Conservation (phyloP, 23 tunicate genomes). For the Ciona savignyi region DNA sequence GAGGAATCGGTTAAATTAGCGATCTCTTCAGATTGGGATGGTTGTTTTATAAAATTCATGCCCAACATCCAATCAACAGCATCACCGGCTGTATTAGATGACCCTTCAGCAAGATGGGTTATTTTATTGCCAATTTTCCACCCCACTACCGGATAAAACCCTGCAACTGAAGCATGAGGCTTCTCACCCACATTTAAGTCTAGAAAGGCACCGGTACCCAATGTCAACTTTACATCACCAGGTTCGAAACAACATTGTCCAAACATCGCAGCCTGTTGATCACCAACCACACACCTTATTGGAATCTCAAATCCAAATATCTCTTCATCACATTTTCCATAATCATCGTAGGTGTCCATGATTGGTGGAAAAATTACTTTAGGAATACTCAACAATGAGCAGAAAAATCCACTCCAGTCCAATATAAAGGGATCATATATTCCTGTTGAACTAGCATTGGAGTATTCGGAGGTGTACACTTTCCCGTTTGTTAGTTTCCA, state of each 20-base stretch:
- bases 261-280: slow-evolving; percentile 95
- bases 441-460: slow-evolving; percentile 81
- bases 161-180: slow-evolving; percentile 88
- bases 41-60: slow-evolving; percentile 34
- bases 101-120: slow-evolving; percentile 82
- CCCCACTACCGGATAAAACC: slow-evolving; percentile 88
- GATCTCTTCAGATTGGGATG: slow-evolving; percentile 37
- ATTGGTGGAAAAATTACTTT: slow-evolving; percentile 58
- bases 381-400: slow-evolving; percentile 55
- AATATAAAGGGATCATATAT: slow-evolving; percentile 76
- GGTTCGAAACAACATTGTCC: slow-evolving; percentile 78
- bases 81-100: slow-evolving; percentile 66
- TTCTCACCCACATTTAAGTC: slow-evolving; percentile 70
- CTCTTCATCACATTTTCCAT: slow-evolving; percentile 60
- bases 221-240: slow-evolving; percentile 87
- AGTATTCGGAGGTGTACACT: slow-evolving; percentile 70
- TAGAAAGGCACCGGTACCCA: slow-evolving; percentile 95
- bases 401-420: slow-evolving; percentile 71
- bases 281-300: slow-evolving; percentile 71
- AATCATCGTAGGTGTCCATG: slow-evolving; percentile 59
- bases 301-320: slow-evolving; percentile 77
- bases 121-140: slow-evolving; percentile 73
- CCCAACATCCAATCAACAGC: slow-evolving; percentile 69
- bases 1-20: slow-evolving; percentile 32
- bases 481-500: slow-evolving; percentile 81